phyloP scores from a whole-genome alignment of 2,113 vertebrate species.

The Pseudorectes ferrugineus region DNA sequence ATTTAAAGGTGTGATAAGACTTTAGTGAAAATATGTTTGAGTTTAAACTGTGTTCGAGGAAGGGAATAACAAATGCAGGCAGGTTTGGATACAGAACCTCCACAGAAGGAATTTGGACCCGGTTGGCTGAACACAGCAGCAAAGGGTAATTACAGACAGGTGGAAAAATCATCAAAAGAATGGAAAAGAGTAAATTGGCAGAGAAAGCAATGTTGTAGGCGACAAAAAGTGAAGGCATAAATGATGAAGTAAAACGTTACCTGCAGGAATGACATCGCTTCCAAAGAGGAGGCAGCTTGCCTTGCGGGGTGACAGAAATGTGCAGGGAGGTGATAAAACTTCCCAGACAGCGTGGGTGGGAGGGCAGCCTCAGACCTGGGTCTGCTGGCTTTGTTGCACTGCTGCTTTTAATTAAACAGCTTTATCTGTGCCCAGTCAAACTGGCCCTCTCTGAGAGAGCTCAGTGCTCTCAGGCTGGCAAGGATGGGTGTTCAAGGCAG shows the following conservation, averaged over 20 bases:
- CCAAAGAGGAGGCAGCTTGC: background rate
- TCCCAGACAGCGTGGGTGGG: rapidly evolving
- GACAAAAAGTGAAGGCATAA: background rate
- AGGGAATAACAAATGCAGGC: background rate
- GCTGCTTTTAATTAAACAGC: background rate
- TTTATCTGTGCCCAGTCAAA: background rate
- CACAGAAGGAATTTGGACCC: background rate
- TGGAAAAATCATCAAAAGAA: background rate
- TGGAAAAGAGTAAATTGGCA: background rate
- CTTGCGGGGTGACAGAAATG: background rate
- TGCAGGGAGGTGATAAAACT: background rate
- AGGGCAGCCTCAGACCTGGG: background rate
- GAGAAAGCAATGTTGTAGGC: background rate
- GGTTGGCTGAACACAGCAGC: background rate
- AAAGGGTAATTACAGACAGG: background rate
- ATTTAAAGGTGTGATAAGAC: background rate
- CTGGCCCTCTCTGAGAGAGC: background rate
- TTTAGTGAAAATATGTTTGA: background rate
- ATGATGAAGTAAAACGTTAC: background rate
- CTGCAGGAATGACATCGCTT: background rate
- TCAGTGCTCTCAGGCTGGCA: background rate
- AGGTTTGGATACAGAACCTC: background rate
- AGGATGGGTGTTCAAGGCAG: rapidly evolving
- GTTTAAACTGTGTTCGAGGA: background rate
- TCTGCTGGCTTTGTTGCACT: background rate